Evolutionary conservation across 2,113 vertebrate genomes (phyloP).

Genomic region (Lucifuga dentata): DNA sequence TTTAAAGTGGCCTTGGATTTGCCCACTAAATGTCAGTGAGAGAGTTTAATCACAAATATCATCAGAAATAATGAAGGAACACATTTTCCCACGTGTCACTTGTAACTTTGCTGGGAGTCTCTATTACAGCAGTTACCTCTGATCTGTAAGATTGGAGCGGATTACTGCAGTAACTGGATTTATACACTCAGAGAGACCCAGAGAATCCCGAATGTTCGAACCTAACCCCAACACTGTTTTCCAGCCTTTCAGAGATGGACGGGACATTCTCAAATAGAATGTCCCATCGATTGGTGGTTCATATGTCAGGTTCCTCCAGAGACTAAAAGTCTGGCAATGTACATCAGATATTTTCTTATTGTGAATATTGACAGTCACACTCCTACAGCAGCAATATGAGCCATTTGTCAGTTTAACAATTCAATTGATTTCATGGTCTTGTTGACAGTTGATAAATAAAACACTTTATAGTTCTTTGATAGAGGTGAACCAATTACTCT

Average conservation of each 20-base stretch:
- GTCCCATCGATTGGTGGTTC: too few relatives aligned
- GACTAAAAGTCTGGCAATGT: conserved; percentile 30
- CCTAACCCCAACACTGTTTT: conserved; percentile 16
- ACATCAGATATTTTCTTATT: conserved; percentile 28
- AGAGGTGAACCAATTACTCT: too few relatives aligned
- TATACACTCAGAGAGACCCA: neutral
- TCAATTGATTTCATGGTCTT: too few relatives aligned
- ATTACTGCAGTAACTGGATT: neutral
- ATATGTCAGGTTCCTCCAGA: conserved; percentile 31
- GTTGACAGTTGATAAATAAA: too few relatives aligned
- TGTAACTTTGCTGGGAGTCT: neutral
- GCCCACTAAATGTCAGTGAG: too few relatives aligned
- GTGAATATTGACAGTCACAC: neutral
- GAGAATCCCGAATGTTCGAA: conserved; percentile 1
- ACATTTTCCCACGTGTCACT: neutral
- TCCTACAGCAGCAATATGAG: too few relatives aligned
- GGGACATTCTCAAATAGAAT: conserved; percentile 9
- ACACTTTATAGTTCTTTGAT: too few relatives aligned
- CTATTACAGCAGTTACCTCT: neutral
- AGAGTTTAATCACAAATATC: neutral
- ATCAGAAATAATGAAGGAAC: neutral
- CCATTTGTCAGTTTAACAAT: too few relatives aligned
- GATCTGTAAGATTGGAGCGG: neutral
- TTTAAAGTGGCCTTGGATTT: neutral
- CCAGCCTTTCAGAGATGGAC: neutral